Evolutionary conservation across 2,797 vertebrate genomes (phyloP).

Genomic region (Florisuga fusca): DNA sequence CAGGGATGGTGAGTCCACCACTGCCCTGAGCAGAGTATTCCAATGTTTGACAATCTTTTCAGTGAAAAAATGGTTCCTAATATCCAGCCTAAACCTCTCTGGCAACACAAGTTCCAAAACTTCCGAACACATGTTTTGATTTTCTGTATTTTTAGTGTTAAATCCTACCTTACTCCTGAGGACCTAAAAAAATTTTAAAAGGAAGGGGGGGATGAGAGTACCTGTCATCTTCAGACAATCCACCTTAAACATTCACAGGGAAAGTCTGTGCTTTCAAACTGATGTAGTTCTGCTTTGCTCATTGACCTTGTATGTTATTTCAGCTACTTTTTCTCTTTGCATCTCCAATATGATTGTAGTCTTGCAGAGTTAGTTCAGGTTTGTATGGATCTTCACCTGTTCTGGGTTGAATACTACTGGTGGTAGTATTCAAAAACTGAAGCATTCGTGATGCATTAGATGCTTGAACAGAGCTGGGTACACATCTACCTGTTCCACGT

Average conservation of each 20-base stretch:
- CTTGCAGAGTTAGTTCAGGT: not conserved
- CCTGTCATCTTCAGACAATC: not conserved
- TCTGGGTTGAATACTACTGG: not conserved
- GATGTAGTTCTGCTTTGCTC: not conserved
- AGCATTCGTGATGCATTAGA: not conserved
- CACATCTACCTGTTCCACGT: not conserved
- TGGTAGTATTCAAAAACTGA: not conserved
- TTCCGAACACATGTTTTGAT: not conserved
- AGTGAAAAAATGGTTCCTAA: too few species aligned
- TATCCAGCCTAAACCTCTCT: too few species aligned
- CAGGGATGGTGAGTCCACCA: too few species aligned
- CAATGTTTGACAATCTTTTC: too few species aligned
- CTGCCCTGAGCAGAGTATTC: too few species aligned
- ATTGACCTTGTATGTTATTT: not conserved
- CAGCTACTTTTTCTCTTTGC: not conserved
- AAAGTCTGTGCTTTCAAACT: not conserved
- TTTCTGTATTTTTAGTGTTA: not conserved
- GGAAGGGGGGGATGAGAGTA: not conserved
- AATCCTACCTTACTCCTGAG: not conserved
- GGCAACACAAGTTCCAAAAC: too few species aligned
- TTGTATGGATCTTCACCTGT: not conserved
- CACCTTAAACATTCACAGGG: not conserved
- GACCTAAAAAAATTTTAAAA: not conserved
- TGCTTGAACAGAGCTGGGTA: not conserved
- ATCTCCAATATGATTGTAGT: not conserved